Evolutionary conservation across 2,797 vertebrate species (phyloP).

Genomic region (Champsocephalus esox): DNA sequence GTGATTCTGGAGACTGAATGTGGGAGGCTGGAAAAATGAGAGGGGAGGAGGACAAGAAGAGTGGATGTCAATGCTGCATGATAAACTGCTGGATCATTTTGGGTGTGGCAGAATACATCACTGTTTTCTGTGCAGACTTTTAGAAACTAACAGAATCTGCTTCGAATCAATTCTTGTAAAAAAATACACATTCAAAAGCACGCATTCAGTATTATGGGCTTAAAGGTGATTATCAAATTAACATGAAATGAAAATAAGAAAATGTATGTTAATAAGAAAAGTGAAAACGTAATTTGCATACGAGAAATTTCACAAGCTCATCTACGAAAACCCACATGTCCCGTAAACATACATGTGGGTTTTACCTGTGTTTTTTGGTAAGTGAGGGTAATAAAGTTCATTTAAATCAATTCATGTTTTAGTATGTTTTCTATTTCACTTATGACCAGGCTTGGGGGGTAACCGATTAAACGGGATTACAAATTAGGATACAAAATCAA

Average conservation of each 20-base stretch:
- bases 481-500: too few species aligned
- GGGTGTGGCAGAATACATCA: background rate
- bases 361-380: constrained; percentile 25
- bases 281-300: constrained; percentile 61
- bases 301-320: constrained; percentile 41
- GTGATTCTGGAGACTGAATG: constrained; percentile 48
- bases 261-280: constrained; percentile 27
- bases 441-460: too few species aligned
- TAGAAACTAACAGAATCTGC: background rate
- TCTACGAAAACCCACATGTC: constrained; percentile 51
- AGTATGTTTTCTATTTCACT: background rate
- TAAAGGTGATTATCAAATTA: too few species aligned
- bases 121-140: background rate
- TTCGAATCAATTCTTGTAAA: background rate
- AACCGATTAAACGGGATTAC: too few species aligned
- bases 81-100: background rate
- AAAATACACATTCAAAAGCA: background rate
- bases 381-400: constrained; percentile 5
- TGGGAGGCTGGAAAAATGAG: constrained; percentile 36
- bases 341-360: constrained; percentile 64
- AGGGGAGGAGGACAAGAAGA: background rate
- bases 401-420: background rate
- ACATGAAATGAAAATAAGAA: background rate
- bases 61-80: background rate
- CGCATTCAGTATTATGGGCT: too few species aligned